Percentiles rank a stretch among this genome's conserved stretches.
phyloP scores from a whole-genome alignment of 2,113 vertebrate species.

The Puntigrus tetrazona region DNA sequence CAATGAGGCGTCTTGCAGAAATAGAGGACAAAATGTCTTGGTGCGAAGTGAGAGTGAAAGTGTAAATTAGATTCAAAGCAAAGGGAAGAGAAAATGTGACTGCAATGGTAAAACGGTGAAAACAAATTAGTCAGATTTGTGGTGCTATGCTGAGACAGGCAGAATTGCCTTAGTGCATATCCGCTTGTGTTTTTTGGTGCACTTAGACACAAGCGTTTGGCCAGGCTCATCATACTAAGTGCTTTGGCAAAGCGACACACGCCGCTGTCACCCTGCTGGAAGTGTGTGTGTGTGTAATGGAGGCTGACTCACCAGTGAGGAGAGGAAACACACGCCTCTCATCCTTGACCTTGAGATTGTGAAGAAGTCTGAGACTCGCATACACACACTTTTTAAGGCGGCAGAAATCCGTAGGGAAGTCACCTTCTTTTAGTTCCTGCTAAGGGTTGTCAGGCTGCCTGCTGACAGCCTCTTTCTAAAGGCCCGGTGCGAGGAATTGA shows the following conservation, averaged over 20 bases:
- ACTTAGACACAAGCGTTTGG: slow-evolving; percentile 17
- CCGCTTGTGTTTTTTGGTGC: slow-evolving; percentile 20
- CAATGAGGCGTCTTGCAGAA: neutral
- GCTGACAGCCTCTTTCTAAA: slow-evolving; percentile 48
- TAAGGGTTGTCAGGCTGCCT: slow-evolving; percentile 44
- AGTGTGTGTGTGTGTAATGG: slow-evolving; percentile 29
- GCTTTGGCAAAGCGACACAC: slow-evolving; percentile 26
- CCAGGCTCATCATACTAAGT: slow-evolving; percentile 47
- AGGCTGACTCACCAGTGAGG: slow-evolving; percentile 51
- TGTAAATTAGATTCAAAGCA: slow-evolving; percentile 19
- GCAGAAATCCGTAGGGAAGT: slow-evolving; percentile 39
- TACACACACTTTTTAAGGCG: slow-evolving; percentile 22
- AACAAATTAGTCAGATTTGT: neutral
- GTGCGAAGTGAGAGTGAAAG: neutral
- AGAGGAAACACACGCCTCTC: slow-evolving; percentile 33
- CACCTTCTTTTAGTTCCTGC: slow-evolving; percentile 33
- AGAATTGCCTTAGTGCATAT: neutral
- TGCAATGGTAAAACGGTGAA: neutral
- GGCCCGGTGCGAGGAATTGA: slow-evolving; percentile 43
- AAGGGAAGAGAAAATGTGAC: slow-evolving; percentile 6
- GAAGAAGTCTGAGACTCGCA: slow-evolving; percentile 38
- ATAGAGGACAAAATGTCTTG: slow-evolving; percentile 16
- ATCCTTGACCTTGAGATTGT: slow-evolving; percentile 53
- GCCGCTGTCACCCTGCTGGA: slow-evolving; percentile 42
- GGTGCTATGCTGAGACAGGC: slow-evolving; percentile 14